Base-by-base conservation (phyloP, 2,113 vertebrate genomes). In the Plecotus auritus region DNA sequence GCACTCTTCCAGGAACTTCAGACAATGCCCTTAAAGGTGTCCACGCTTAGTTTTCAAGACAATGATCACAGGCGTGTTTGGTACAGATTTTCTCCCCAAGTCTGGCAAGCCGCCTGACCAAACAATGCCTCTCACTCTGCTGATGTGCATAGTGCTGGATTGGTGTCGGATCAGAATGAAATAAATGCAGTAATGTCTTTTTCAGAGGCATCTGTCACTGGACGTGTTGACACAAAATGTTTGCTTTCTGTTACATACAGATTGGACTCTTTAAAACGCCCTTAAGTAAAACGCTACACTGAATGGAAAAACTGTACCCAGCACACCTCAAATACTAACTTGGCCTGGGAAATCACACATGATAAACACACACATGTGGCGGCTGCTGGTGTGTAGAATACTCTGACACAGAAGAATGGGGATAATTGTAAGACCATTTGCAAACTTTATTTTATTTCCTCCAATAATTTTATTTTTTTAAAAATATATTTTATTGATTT, bases 61-160 rank as follows among this genome's bases (percentile, higher is more conserved):
- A 14, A 14, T 30, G 17, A 18, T 14, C 76, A 4, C 20, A 35
- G 77, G 35, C 11, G 40, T 30, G 7, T 82, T 93, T 92, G 11
- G 1, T 80, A 82, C 56, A 82, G 7, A 22, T 8, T 83, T 83
- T 69, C 2, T 42, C n/a, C 13, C 5, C 10, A 40, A 6, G 66
- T 66, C 91, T 97, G 97, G 95, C 97, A 87, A 49, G 73, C 78
- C 89, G 95, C 97, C 95, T 95, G 94, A 82, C 20, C 70, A 12
- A 37, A 92, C 17, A 80, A 91, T 90, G n/a, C 47, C n/a, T 96
- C 90, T 92, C 49, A 0, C 14, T 5, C 45, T 77, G 67, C 85
- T 78, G 59, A 30, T 93, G 61, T 94, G 82, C 88, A 87, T n/a
- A 86, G 10, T 32, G 73, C 61, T 70, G 0, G 0, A 70, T 69